Evolutionary conservation across 2,113 vertebrate species (phyloP).

Genomic region (Willisornis vidua): DNA sequence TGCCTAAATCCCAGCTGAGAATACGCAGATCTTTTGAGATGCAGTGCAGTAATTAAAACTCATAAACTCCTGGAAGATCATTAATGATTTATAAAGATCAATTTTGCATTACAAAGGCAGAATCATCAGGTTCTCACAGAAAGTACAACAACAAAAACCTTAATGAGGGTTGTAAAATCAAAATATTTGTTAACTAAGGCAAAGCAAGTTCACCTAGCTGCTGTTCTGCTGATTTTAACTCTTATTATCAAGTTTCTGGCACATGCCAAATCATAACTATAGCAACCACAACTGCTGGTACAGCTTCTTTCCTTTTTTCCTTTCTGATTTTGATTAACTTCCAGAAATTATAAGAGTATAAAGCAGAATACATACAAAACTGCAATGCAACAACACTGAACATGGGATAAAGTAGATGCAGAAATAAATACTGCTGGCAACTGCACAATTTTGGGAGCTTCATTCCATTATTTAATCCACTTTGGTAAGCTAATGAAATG

Average conservation of each 20-base stretch:
- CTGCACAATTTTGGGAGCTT: neutral
- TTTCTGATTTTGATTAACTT: neutral
- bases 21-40: neutral
- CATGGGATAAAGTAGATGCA: neutral
- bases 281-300: neutral
- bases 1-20: neutral
- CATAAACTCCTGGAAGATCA: neutral
- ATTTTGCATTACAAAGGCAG: neutral
- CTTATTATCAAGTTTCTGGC: neutral
- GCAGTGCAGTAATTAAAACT: neutral
- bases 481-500: neutral
- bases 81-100: neutral
- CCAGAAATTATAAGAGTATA: neutral
- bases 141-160: neutral
- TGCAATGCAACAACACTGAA: neutral
- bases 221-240: neutral
- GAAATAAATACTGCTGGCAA: neutral
- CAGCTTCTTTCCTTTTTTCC: neutral
- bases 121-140: neutral
- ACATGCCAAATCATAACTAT: neutral
- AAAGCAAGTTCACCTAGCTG: neutral
- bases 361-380: neutral
- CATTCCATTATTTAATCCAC: neutral
- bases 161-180: neutral
- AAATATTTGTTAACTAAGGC: neutral